These are phyloP conservation scores for Athalia cordata DNA, from an alignment of 2,888 invertebrate species.

Conservation along the genomic window DNA sequence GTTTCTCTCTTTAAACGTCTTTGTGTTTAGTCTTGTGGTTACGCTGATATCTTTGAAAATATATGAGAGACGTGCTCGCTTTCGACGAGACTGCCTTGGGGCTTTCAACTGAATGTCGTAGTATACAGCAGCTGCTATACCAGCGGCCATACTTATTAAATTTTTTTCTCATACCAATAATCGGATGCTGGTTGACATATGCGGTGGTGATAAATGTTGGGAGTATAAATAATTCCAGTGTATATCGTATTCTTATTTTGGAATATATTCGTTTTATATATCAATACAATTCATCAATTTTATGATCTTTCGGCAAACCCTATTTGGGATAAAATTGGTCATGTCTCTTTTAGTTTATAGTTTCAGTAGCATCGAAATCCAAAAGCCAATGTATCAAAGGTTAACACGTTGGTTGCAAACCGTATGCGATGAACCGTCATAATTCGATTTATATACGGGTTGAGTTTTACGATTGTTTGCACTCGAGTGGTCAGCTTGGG, in stretches of 20 bases:
- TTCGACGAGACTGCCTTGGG: constrained; percentile 16
- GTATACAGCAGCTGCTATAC: neutral
- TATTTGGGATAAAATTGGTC: too few relatives aligned
- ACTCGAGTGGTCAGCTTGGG: neutral
- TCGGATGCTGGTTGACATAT: neutral
- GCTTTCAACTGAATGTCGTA: neutral
- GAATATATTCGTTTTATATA: too few relatives aligned
- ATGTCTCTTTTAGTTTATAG: too few relatives aligned
- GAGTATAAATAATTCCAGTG: too few relatives aligned
- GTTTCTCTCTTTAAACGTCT: constrained; percentile 37
- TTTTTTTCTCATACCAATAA: neutral
- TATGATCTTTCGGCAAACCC: too few relatives aligned
- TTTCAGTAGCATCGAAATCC: too few relatives aligned
- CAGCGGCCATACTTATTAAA: neutral
- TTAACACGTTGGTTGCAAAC: too few relatives aligned
- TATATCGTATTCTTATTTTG: too few relatives aligned
- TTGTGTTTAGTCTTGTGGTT: constrained; percentile 43
- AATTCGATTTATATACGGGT: neutral
- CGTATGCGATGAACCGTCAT: too few relatives aligned
- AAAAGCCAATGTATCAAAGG: too few relatives aligned
- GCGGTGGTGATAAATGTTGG: too few relatives aligned
- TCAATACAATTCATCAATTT: too few relatives aligned
- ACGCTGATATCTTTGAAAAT: constrained; percentile 41
- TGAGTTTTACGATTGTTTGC: neutral
- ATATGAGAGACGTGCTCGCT: constrained; percentile 32